These are phyloP conservation scores for Penelope pileata DNA, from an alignment of 2,113 vertebrate genomes.

Conservation along the genomic window DNA sequence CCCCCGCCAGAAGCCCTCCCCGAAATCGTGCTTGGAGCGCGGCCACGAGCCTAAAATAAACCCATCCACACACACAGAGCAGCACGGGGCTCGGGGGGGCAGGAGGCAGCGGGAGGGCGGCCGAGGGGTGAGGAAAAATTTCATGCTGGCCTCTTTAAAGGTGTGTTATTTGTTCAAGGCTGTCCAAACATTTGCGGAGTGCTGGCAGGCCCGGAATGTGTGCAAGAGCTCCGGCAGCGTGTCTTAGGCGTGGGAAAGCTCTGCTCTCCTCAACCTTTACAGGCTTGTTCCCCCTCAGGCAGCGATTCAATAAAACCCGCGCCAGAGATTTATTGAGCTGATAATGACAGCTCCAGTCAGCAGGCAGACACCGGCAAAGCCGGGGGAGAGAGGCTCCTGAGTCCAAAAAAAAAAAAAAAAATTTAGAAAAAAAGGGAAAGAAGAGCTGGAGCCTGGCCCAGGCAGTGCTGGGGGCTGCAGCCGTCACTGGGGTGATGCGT, in stretches of 20 bases:
- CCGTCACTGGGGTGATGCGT: too few relatives aligned
- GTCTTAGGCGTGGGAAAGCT: conserved; percentile 92
- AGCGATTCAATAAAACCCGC: conserved; percentile 88
- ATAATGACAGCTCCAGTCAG: conserved; percentile 90
- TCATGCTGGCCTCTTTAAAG: conserved; percentile 90
- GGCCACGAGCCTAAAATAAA: conserved; percentile 15
- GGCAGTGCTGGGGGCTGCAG: neutral
- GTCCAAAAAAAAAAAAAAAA: neutral
- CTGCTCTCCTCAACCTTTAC: conserved; percentile 92
- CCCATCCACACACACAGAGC: neutral
- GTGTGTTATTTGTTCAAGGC: conserved; percentile 97
- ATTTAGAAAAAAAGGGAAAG: neutral
- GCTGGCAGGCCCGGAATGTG: conserved; percentile 92
- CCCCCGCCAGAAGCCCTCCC: neutral
- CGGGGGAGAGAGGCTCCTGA: conserved; percentile 10
- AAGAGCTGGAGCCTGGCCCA: neutral
- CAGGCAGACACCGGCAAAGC: conserved; percentile 71
- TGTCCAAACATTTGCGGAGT: conserved; percentile 96
- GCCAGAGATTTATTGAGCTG: conserved; percentile 91
- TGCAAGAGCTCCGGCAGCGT: conserved; percentile 81
- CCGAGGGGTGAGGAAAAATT: conserved; percentile 62
- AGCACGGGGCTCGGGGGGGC: neutral
- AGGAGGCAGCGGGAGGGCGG: neutral
- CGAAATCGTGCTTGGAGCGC: neutral
- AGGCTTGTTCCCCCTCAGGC: conserved; percentile 85